These are phyloP conservation scores for Boleophthalmus pectinirostris DNA, from an alignment of 2,113 vertebrate genomes.

Conservation along the genomic window DNA sequence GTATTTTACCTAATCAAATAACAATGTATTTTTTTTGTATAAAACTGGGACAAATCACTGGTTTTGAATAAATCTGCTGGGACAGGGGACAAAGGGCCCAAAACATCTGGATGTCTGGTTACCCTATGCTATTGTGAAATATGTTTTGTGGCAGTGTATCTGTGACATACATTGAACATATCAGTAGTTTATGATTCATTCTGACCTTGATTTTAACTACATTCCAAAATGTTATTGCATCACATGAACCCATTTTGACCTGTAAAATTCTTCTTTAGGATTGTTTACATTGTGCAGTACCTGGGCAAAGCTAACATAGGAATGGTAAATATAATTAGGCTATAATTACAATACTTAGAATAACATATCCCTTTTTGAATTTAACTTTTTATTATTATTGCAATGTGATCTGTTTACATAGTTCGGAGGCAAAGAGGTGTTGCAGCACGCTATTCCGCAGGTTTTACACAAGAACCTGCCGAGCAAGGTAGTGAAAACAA, in stretches of 20 bases:
- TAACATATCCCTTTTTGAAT: background rate
- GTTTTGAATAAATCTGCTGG: too few species aligned
- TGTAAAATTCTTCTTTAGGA: conserved; percentile 54
- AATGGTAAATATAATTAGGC: conserved; percentile 68
- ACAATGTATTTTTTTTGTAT: too few species aligned
- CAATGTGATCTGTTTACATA: conserved; percentile 32
- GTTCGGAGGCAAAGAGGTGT: conserved; percentile 82
- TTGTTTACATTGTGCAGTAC: conserved; percentile 78
- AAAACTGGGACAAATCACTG: too few species aligned
- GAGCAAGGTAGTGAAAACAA: conserved; percentile 49
- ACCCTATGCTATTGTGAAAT: too few species aligned
- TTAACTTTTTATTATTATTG: background rate
- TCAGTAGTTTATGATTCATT: too few species aligned
- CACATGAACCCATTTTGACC: background rate
- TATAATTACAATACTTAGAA: background rate
- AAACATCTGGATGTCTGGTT: too few species aligned
- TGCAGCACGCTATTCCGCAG: conserved; percentile 71
- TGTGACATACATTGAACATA: too few species aligned
- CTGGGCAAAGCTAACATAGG: conserved; percentile 77
- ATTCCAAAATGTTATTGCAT: background rate
- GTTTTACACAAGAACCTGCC: conserved; percentile 69
- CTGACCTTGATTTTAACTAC: too few species aligned
- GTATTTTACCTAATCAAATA: too few species aligned
- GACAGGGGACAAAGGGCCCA: too few species aligned
- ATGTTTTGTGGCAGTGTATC: too few species aligned